phyloP scores from a whole-genome alignment of 2,113 vertebrate species.

The Corythaixoides concolor region DNA sequence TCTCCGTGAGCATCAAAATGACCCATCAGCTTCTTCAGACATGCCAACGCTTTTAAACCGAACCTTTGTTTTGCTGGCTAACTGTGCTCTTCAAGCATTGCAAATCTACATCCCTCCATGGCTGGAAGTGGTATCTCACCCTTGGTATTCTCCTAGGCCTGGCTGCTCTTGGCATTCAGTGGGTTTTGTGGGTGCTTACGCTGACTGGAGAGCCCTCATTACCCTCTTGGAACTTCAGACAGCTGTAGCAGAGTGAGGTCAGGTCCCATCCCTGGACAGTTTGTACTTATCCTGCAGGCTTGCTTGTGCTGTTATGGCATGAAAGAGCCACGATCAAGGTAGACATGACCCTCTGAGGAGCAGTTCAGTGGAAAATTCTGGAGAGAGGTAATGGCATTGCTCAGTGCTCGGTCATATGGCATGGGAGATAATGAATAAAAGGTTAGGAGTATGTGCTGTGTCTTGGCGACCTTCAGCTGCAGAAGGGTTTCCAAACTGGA shows the following conservation, averaged over 20 bases:
- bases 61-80: background rate
- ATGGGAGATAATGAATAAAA: background rate
- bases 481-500: background rate
- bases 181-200: background rate
- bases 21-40: background rate
- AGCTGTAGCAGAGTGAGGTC: background rate
- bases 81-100: background rate
- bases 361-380: background rate
- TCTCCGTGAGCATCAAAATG: accelerated
- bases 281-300: background rate
- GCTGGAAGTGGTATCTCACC: background rate
- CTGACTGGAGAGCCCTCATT: background rate
- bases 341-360: background rate
- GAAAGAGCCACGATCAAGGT: background rate
- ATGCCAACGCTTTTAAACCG: background rate
- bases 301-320: background rate
- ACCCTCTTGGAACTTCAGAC: background rate
- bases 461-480: background rate
- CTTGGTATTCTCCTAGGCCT: background rate
- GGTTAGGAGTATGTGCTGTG: background rate
- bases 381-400: background rate
- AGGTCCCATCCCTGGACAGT: background rate
- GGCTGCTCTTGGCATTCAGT: background rate
- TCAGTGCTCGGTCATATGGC: background rate
- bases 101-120: background rate